Conservation (phyloP, 1,140 invertebrate species). For the Dendroctonus valens region DNA sequence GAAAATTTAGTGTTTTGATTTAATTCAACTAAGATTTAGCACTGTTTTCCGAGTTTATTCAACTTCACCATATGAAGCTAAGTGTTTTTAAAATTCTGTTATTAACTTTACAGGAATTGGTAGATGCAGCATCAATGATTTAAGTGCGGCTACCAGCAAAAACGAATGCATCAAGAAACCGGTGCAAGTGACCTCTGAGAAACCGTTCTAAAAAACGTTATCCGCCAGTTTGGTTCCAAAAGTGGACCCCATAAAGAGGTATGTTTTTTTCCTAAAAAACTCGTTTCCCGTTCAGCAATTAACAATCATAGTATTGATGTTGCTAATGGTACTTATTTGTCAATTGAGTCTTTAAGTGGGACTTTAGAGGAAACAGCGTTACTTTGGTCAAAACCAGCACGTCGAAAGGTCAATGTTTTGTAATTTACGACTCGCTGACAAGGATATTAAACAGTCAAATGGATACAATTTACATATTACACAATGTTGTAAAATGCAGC, state of each 20-base stretch:
- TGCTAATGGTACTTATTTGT: too few relatives aligned
- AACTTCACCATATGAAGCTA: too few relatives aligned
- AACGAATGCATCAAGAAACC: neutral
- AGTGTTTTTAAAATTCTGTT: too few relatives aligned
- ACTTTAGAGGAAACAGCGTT: too few relatives aligned
- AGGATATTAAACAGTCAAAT: constrained; percentile 6
- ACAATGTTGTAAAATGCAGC: neutral
- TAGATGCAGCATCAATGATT: too few relatives aligned
- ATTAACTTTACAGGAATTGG: too few relatives aligned
- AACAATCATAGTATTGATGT: neutral
- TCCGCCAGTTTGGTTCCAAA: constrained; percentile 7
- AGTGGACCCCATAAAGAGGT: constrained; percentile 4
- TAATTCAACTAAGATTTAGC: too few relatives aligned
- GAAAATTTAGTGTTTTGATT: too few relatives aligned
- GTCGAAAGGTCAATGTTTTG: constrained; percentile 7
- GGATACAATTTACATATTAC: constrained; percentile 4
- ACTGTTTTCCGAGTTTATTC: too few relatives aligned
- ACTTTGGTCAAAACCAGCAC: too few relatives aligned
- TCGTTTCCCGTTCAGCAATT: constrained; percentile 6
- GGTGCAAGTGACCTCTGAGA: constrained; percentile 11
- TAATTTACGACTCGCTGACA: neutral
- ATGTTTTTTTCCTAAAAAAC: constrained; percentile 2
- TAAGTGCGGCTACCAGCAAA: too few relatives aligned
- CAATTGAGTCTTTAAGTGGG: too few relatives aligned
- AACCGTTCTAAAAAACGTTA: constrained; percentile 17